Evolutionary conservation across 2,888 invertebrate species (phyloP), one percentile per base, ranked within the genome.

Genomic region (Synanthedon tipuliformis): DNA sequence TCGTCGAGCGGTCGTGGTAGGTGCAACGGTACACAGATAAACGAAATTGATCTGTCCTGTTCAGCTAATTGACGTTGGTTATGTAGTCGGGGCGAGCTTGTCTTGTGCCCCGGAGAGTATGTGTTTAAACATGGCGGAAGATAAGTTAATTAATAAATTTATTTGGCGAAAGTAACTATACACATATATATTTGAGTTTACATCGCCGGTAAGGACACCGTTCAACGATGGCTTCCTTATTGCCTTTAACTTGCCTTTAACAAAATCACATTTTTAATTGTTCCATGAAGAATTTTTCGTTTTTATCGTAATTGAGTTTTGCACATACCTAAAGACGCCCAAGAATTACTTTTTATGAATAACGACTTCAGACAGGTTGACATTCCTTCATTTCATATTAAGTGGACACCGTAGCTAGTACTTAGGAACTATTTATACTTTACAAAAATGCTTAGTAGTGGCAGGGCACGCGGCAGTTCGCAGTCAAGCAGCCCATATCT

Each of bases 1-100:
- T 81, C 81, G 73, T 71, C 72, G 70, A 73, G 62, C 61, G 61
- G 65, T 64, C 51, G 66, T 60, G 61, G 65, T 61, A 52, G 40
- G 40, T n/a, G 45, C 12, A 51, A 48, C 16, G 49, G 52, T 27
- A 48, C 50, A 4, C 50, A 68, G 81, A 81, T 81, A 80, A 79
- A 69, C 69, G 70, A 67, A 81, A 82, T 81, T 81, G 81, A 81
- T 69, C 71, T 71, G 72, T 71, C 71, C 58, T 59, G 57, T 55
- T 58, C 62, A 64, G 67, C 66, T 68, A 71, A 73, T 71, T 69
- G 59, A 53, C 53, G 51, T 49, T 41, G 50, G 16, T 34, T 52
- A 16, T 40, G 34, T 27, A 16, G 11, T 18, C 12, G 34, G 7
- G 27, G 5, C 34, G 40, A 50, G 50, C 50, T 50, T 50, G 50